Base-by-base conservation (phyloP, 1,140 invertebrate species). In the Chrysomallon squamiferum region DNA sequence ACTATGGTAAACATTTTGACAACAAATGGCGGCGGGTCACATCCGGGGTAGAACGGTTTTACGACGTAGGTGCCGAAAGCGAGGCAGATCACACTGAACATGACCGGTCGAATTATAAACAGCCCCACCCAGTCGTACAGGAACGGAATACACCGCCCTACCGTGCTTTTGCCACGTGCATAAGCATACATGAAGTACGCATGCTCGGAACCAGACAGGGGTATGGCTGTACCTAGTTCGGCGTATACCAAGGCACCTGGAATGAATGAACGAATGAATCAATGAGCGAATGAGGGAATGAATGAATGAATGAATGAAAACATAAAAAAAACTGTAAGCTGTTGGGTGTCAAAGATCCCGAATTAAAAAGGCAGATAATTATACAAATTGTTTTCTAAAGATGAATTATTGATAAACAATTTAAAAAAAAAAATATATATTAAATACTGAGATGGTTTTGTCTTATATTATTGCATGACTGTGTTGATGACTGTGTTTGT, bases 171-270 rank as follows among this genome's bases (percentile, higher is more conserved):
- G 6, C 72, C 59, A 3, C 73, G 73, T 49, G 68, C 71, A 66
- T 80, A 84, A 5, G 84, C 78, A 33, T 77, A 74, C 54, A 74
- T 66, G 3, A 82, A 71, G 63, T 83, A 83, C 6, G 79, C 74
- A 52, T 75, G 83, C 69, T 77, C 81, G 27, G 67, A 76, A 25
- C 71, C 84, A 15, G 77, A 84, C 65, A 71, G 72, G 18, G 66
- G 74, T 25, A 45, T 72, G 4, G 79, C 90, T 0, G 92, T 92
- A 29, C 93, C 92, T 29, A 95, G 80, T 85, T 94, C 93, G 20
- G 92, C 92, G 78, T 92, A 94, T 6, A 91, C 90, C 33, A 95
- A 80, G 0, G 93, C 93, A 62, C 93, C 93, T 94, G 79, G 13
- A 72, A 76, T 15, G n/a, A 63, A 29, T n/a, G n/a, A n/a, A n/a